phyloP scores from a whole-genome alignment of 2,797 vertebrate genomes.

The Semaprochilodus insignis region DNA sequence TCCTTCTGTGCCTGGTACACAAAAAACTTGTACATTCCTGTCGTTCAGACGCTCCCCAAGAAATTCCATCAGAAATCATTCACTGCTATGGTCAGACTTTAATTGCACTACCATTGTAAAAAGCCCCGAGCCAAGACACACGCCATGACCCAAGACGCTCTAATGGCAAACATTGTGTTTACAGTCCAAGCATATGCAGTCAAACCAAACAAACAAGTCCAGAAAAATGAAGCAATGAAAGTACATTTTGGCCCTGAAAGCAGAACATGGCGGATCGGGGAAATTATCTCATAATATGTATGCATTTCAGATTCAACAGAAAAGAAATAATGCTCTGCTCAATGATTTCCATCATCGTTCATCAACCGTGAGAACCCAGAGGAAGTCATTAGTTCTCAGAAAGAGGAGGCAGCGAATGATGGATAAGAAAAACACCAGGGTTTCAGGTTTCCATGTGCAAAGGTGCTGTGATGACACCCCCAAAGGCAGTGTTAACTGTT shows the following conservation, averaged over 20 bases:
- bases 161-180: background rate
- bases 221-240: background rate
- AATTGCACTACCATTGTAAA: background rate
- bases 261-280: background rate
- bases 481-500: constrained; percentile 35
- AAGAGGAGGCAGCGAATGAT: constrained; percentile 23
- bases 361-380: constrained; percentile 30
- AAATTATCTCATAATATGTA: background rate
- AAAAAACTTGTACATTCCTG: background rate
- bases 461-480: constrained; percentile 31
- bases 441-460: constrained; percentile 28
- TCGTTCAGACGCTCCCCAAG: constrained; percentile 5
- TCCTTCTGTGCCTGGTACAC: background rate
- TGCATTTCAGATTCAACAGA: background rate
- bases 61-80: constrained; percentile 33
- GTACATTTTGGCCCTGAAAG: background rate
- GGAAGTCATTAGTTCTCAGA: constrained; percentile 48
- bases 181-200: background rate
- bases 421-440: constrained; percentile 29
- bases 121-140: background rate
- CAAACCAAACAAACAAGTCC: background rate
- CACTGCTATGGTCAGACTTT: constrained; percentile 16
- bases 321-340: background rate
- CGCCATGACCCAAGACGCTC: background rate
- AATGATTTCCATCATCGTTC: background rate